phyloP scores from a whole-genome alignment of 1,140 invertebrate species.

The Habropoda laboriosa region DNA sequence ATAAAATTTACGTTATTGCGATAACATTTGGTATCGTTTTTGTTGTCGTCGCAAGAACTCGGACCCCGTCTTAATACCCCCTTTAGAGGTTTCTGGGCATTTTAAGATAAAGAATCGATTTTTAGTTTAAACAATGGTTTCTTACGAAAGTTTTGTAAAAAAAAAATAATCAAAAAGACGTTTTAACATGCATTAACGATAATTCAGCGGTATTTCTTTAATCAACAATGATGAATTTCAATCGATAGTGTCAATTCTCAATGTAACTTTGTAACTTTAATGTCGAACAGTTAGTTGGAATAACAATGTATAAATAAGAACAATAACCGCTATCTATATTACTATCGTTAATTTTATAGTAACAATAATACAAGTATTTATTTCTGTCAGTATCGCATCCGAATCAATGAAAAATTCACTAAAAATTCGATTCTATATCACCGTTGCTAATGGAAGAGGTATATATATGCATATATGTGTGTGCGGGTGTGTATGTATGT shows the following conservation, averaged over 20 bases:
- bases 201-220: background rate
- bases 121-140: slow-evolving; percentile 67
- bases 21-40: slow-evolving; percentile 83
- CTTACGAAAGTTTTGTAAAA: background rate
- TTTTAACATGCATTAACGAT: background rate
- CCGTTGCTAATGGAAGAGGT: slow-evolving; percentile 41
- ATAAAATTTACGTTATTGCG: slow-evolving; percentile 83
- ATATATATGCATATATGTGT: background rate
- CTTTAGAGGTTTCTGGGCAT: slow-evolving; percentile 51
- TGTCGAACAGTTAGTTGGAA: background rate
- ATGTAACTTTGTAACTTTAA: background rate
- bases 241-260: background rate
- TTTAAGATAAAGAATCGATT: slow-evolving; percentile 74
- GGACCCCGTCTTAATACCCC: slow-evolving; percentile 29
- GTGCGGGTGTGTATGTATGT: background rate
- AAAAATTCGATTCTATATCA: slow-evolving; percentile 49
- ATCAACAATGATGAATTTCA: background rate
- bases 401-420: slow-evolving; percentile 17
- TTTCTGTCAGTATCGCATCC: background rate
- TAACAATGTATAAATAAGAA: slow-evolving; percentile 23
- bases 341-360: background rate
- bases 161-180: background rate
- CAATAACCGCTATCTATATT: background rate
- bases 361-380: background rate
- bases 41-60: slow-evolving; percentile 61